Evolutionary conservation across 2,888 invertebrate genomes (phyloP), one percentile per base, ranked within the genome.

Genomic region (Epinotia bilunana): DNA sequence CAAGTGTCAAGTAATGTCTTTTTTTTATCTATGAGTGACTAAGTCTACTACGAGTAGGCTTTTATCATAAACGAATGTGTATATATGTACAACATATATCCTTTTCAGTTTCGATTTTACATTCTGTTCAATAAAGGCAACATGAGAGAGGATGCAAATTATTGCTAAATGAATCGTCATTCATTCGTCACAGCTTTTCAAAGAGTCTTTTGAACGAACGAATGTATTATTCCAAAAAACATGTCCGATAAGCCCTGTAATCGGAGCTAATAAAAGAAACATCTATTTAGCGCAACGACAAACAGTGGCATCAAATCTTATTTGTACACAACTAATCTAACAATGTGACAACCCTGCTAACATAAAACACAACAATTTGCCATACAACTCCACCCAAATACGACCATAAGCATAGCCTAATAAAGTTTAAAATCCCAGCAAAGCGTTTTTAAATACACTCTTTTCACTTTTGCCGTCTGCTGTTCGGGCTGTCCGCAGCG

Each of bases 241-340:
- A 46, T 23, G 33, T 28, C 23, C 53, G 33, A 33, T 53, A 53
- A 65, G 23, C 16, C 43, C 7, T 46, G 73, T 62, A 73, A 73
- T 69, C 43, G 23, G 68, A 73, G 68, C 67, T 61, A 68, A 73
- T 62, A 68, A 62, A 68, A 68, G 53, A 67, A 53, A 67, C 49
- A 57, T 68, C 69, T 70, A 33, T 63, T 74, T 74, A 70, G 70
- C 53, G 63, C 70, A 74, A 70, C 49, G 49, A 46, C 70, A 70
- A 49, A 63, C 73, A 74, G 74, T 69, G 57, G 69, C 69, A 57
- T 61, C 16, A 57, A 69, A 74, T 74, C 74, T 58, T 74, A 74
- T 74, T 74, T 74, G 74, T 74, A 69, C 62, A 74, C 74, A 74
- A 55, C 57, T 74, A 64, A 74, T 70, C 58, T 53, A 70, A 60